Evolutionary conservation across 1,140 invertebrate species (phyloP).

Genomic region (Hirudo medicinalis): DNA sequence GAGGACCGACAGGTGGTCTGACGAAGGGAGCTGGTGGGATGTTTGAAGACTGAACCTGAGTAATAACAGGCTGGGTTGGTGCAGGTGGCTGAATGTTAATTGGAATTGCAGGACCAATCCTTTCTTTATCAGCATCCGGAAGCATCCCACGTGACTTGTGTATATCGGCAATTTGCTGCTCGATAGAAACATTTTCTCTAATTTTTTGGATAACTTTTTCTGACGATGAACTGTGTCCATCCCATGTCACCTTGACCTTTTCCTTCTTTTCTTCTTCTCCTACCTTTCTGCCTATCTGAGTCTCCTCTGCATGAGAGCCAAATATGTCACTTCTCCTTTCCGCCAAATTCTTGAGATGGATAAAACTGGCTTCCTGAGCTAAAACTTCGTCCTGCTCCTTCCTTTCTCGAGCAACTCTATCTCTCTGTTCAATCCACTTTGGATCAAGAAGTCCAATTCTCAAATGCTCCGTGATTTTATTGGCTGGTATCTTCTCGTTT

Average conservation of each 20-base stretch:
- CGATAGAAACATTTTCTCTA: constrained; percentile 82
- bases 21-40: constrained; percentile 27
- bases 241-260: constrained; percentile 82
- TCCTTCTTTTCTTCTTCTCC: constrained; percentile 72
- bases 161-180: constrained; percentile 92
- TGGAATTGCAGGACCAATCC: constrained; percentile 43
- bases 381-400: constrained; percentile 72
- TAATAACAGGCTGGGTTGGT: not conserved
- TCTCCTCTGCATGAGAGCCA: constrained; percentile 87
- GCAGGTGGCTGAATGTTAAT: constrained; percentile 15
- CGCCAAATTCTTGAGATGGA: constrained; percentile 86
- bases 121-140: constrained; percentile 81
- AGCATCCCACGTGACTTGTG: constrained; percentile 81
- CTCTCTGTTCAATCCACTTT: constrained; percentile 90
- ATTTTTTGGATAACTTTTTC: constrained; percentile 62
- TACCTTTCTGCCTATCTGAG: constrained; percentile 90
- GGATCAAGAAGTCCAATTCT: constrained; percentile 57
- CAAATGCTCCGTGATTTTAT: constrained; percentile 94
- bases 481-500: constrained; percentile 87
- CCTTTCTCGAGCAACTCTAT: constrained; percentile 66
- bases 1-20: constrained; percentile 10
- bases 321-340: constrained; percentile 99
- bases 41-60: constrained; percentile 20
- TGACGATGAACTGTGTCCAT: constrained; percentile 72
- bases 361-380: constrained; percentile 67